Evolutionary conservation across 2,797 vertebrate genomes (phyloP), one percentile per base, ranked within the genome.

Genomic region (Urophycis tenuis): DNA sequence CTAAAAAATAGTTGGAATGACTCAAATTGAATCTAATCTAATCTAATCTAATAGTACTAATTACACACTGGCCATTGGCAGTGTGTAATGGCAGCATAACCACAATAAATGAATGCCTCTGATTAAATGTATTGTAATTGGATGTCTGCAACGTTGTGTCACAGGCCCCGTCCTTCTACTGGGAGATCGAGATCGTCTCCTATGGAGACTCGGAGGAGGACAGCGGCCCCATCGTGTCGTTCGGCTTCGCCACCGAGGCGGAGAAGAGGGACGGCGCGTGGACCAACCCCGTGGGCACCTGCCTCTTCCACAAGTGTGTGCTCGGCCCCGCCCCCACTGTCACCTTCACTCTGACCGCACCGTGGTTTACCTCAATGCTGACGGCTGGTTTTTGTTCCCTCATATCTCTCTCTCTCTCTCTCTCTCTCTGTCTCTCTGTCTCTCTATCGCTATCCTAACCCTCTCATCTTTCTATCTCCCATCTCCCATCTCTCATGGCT

Each of bases 201-300:
- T 99, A 98, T 88, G 97, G 98, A 91, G 98, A 99, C 88, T 96
- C 96, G 49, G 97, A 99, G 87, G 97, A 99, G 72, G 97, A 99
- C 88, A 99, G 95, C 6, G 97, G 98, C 8, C 98, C 98, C 0
- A 97, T 99, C 60, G 96, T 99, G 84, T 99, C 97, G 0, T 99
- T 99, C 82, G 98, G 98, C 75, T 99, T 99, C 90, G 96, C 96
- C 81, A 98, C 98, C 0, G 97, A 99, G 87, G 97, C 97, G 0
- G 97, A 99, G 85, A 99, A 99, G 81, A 90, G 97, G 69, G 97
- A 99, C 3, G 97, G 97, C 15, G 97, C 98, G 0, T 99, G 98
- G 98, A 99, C 97, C 78, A 99, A 99, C 86, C 98, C 98, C n/a
- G 96, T 99, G 76, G 98, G 98, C 90, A 99, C 98, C 77, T 99